Conservation (phyloP, 2,113 vertebrate genomes). For the Microcebus murinus region DNA sequence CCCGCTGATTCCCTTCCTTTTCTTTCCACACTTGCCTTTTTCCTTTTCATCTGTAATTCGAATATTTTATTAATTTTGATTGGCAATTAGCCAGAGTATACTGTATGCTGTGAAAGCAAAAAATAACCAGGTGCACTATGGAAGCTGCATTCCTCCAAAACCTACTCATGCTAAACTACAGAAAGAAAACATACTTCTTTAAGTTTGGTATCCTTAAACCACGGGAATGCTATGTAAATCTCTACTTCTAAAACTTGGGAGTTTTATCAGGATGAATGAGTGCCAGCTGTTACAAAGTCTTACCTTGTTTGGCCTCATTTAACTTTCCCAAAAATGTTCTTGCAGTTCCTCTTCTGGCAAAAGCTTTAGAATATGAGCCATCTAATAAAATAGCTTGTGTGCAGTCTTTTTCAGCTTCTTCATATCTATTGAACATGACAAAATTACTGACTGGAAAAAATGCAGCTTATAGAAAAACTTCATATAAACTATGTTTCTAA, state of each 20-base stretch:
- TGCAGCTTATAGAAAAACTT: neutral
- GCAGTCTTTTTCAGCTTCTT: slow-evolving; percentile 96
- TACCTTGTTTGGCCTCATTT: slow-evolving; percentile 93
- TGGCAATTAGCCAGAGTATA: neutral
- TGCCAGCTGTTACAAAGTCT: slow-evolving; percentile 69
- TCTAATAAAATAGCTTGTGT: slow-evolving; percentile 92
- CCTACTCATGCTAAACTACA: neutral
- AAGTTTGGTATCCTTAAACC: neutral
- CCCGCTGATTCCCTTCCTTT: neutral
- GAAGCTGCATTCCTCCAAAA: slow-evolving; percentile 3
- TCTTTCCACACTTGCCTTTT: neutral
- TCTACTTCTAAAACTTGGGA: neutral
- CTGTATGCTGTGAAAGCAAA: neutral
- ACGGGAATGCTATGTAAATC: neutral
- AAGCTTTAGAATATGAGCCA: slow-evolving; percentile 94
- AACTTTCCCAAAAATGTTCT: slow-evolving; percentile 91
- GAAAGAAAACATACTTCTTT: neutral
- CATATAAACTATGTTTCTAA: slow-evolving; percentile 9
- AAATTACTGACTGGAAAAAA: slow-evolving; percentile 33
- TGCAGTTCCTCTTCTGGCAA: slow-evolving; percentile 94
- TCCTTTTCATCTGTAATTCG: neutral
- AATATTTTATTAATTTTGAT: neutral
- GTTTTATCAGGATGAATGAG: slow-evolving; percentile 45
- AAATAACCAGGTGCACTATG: neutral
- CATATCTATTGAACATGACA: slow-evolving; percentile 85